phyloP scores from a whole-genome alignment of 2,797 vertebrate species.

The Sebastes oblongus region DNA sequence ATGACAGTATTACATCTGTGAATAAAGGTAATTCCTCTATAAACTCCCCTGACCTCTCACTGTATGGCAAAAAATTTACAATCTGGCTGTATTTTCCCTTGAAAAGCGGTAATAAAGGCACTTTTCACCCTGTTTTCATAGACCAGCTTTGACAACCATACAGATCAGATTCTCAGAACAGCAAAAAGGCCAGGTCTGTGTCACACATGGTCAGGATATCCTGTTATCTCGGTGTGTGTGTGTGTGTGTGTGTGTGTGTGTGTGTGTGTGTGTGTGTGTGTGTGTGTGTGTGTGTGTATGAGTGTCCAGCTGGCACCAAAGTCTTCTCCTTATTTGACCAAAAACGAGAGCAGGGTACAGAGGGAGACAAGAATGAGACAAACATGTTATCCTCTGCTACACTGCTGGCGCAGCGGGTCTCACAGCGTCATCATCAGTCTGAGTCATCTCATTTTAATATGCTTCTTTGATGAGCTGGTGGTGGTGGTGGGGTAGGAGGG shows the following conservation, averaged over 20 bases:
- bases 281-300: neutral
- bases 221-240: neutral
- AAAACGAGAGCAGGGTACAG: neutral
- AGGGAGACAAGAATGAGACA: slow-evolving; percentile 32
- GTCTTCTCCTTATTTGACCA: slow-evolving; percentile 13
- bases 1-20: neutral
- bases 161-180: neutral
- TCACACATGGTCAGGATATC: neutral
- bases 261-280: neutral
- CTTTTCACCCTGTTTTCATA: neutral
- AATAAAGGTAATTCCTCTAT: neutral
- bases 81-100: neutral
- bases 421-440: slow-evolving; percentile 68
- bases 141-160: neutral
- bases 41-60: neutral
- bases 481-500: neutral
- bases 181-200: slow-evolving; percentile 3
- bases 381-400: slow-evolving; percentile 48
- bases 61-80: neutral
- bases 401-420: slow-evolving; percentile 62
- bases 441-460: slow-evolving; percentile 76
- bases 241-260: neutral
- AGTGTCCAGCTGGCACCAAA: neutral
- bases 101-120: neutral
- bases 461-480: slow-evolving; percentile 71